phyloP scores from a whole-genome alignment of 2,888 invertebrate genomes.

The Hypomecis punctinalis region DNA sequence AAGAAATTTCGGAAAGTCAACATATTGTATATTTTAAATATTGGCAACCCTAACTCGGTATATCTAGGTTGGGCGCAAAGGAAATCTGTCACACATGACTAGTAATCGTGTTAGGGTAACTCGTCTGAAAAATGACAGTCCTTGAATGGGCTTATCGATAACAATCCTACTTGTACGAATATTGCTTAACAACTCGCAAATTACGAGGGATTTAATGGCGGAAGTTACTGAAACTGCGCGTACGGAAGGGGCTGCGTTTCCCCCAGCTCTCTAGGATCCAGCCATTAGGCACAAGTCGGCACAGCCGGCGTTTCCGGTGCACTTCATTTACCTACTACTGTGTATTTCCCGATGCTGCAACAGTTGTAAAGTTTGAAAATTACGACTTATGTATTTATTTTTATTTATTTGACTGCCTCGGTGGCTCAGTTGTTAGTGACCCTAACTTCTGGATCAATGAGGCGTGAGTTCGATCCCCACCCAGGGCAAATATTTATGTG shows the following conservation, averaged over 20 bases:
- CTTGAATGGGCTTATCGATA: conserved; percentile 25
- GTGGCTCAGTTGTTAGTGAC: too few relatives aligned
- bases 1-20: too few relatives aligned
- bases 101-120: conserved; percentile 20
- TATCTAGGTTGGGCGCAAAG: conserved; percentile 3
- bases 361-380: background rate
- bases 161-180: conserved; percentile 1
- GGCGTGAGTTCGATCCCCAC: too few relatives aligned
- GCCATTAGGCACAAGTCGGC: conserved; percentile 60
- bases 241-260: conserved; percentile 49
- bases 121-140: conserved; percentile 17
- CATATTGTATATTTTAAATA: background rate
- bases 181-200: conserved; percentile 26
- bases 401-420: too few relatives aligned
- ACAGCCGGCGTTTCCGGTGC: conserved; percentile 50
- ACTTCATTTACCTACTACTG: conserved; percentile 12
- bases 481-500: too few relatives aligned
- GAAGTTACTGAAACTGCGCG: conserved; percentile 49
- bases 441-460: too few relatives aligned
- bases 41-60: conserved; percentile 2
- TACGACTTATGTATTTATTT: too few relatives aligned
- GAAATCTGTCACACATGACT: conserved; percentile 24
- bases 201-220: conserved; percentile 32
- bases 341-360: conserved; percentile 13
- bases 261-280: conserved; percentile 62